Evolutionary conservation across 2,888 invertebrate genomes (phyloP), one percentile per base, ranked within the genome.

Genomic region (Nemotelus pantherinus): DNA sequence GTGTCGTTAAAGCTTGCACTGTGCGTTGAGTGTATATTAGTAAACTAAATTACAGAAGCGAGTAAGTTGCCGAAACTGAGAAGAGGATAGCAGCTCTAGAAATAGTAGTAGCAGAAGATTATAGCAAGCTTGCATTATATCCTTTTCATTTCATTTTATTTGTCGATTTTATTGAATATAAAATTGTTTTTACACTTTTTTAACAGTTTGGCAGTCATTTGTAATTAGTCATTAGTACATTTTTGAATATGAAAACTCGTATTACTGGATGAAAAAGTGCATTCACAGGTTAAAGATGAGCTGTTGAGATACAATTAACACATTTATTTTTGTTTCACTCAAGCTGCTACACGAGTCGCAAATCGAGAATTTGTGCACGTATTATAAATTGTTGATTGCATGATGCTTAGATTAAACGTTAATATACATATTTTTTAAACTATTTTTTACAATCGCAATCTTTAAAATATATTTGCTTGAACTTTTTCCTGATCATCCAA

Each of bases 41-140:
- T 10, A 48, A 57, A 74, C 39, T 39, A 48, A 74, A 74, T 60
- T 74, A 63, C 48, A 50, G 60, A 74, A 74, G 74, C 74, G 45
- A 57, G 63, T 53, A 67, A 65, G 47, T 45, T 47, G 45, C 47
- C 58, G 60, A 58, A 77, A 67, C 57, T 47, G 53, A 68, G 67
- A 67, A 77, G 65, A 77, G 57, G 55, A 44, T 25, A 77, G 64
- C 48, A 64, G 68, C 50, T 55, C 39, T 58, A 77, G 77, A 55
- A 68, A 60, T 77, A 77, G 47, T 60, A 74, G 77, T 57, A 67
- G 76, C 67, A 57, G 55, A 65, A 58, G 67, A 68, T 67, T 65
- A 63, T 64, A 53, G 65, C 67, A 55, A 68, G n/a, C 39, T 77
- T 48, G 67, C 77, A 77, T 77, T 77, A 77, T 77, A 53, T 58